phyloP scores from a whole-genome alignment of 2,113 vertebrate genomes.

The Hypanus sabinus region DNA sequence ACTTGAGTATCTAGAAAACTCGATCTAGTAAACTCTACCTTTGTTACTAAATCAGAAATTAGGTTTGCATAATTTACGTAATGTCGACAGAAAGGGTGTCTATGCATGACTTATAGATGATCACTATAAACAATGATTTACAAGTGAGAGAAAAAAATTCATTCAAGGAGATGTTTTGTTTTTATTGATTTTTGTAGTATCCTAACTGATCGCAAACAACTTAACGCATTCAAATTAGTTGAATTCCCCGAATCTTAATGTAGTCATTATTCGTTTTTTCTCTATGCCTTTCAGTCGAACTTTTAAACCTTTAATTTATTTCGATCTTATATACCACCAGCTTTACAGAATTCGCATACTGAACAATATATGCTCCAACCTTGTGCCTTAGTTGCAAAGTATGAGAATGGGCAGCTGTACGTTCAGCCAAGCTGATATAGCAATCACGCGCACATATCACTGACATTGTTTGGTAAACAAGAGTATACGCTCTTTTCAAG shows the following conservation, averaged over 20 bases:
- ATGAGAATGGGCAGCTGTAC: background rate
- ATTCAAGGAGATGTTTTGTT: background rate
- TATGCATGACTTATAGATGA: background rate
- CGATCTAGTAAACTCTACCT: background rate
- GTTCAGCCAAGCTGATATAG: background rate
- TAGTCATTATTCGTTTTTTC: background rate
- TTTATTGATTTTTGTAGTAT: background rate
- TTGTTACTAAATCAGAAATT: background rate
- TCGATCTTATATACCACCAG: background rate
- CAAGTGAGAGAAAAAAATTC: background rate
- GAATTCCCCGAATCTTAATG: background rate
- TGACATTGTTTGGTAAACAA: background rate
- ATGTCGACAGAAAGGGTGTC: background rate
- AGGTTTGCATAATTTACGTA: background rate
- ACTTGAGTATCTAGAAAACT: background rate
- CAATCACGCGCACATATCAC: background rate
- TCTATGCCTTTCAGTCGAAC: background rate
- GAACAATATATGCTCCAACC: background rate
- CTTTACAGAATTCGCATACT: background rate
- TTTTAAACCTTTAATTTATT: background rate
- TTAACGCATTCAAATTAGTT: background rate
- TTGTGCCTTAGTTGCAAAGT: background rate
- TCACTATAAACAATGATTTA: background rate
- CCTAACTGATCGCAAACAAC: background rate
- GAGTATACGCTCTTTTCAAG: background rate